Evolutionary conservation across 2,113 vertebrate genomes (phyloP).

Genomic region (Suncus etruscus): DNA sequence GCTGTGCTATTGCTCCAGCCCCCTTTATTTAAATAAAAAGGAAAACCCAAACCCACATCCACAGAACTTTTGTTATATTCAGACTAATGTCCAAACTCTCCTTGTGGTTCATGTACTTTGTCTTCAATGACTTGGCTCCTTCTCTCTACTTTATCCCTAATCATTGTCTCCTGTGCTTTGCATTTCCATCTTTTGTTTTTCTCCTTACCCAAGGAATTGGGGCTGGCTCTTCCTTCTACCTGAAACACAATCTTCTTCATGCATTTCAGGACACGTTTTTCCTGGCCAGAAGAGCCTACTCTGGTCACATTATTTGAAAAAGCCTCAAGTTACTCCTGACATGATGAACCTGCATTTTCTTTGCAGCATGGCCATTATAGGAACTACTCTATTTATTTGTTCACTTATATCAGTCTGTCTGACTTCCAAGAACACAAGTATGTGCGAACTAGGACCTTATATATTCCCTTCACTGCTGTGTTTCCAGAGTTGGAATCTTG

Average conservation of each 20-base stretch:
- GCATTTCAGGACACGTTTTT: not conserved
- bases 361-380: not conserved
- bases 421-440: not conserved
- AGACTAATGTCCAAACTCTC: not conserved
- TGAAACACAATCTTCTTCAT: not conserved
- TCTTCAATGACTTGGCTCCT: too few relatives aligned
- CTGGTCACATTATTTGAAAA: not conserved
- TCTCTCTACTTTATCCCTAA: not conserved
- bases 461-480: not conserved
- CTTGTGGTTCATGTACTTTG: fast-evolving
- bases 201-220: not conserved
- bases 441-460: not conserved
- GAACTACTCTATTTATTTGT: not conserved
- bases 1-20: too few relatives aligned
- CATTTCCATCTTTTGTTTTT: not conserved
- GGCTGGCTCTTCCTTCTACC: not conserved
- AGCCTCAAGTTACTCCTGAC: not conserved
- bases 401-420: not conserved
- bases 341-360: not conserved
- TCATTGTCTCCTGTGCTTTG: not conserved
- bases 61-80: not conserved
- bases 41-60: not conserved
- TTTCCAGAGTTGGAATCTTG: not conserved
- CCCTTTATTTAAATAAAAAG: too few relatives aligned
- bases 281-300: not conserved